Conservation (phyloP, 2,113 vertebrate species). For the Malurus cyaneus region DNA sequence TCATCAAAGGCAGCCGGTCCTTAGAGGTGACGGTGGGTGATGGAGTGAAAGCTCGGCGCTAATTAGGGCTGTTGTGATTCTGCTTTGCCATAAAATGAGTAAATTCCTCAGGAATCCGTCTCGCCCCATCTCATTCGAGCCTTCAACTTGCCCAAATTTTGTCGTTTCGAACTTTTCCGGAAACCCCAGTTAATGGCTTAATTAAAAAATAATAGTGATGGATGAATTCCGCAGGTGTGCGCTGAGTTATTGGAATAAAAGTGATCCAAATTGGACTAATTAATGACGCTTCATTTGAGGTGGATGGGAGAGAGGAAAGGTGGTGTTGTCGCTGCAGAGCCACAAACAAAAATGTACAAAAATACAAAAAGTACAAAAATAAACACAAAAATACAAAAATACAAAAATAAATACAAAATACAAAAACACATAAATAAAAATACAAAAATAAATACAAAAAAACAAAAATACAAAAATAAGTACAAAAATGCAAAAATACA, state of each 20-base stretch:
- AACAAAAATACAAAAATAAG: no score
- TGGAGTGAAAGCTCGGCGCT: neutral
- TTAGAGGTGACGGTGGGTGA: constrained; percentile 35
- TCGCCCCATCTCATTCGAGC: neutral
- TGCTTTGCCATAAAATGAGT: neutral
- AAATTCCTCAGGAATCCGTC: constrained; percentile 13
- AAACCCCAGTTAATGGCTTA: constrained; percentile 51
- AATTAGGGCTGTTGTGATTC: constrained; percentile 15
- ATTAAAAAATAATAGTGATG: constrained; percentile 44
- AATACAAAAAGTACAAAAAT: no score
- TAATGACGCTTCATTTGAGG: neutral
- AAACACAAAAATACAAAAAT: no score
- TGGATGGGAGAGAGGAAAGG: neutral
- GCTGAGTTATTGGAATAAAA: constrained; percentile 9
- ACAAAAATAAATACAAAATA: no score
- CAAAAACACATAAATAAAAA: no score
- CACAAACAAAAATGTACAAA: neutral
- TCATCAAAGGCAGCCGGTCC: constrained; percentile 14
- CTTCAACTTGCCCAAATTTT: neutral
- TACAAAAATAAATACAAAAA: no score
- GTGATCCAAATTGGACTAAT: constrained; percentile 1
- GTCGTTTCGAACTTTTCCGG: constrained; percentile 8
- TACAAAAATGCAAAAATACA: no score
- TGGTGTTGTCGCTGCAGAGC: neutral
- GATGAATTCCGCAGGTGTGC: constrained; percentile 16